Evolutionary conservation across 2,888 invertebrate genomes (phyloP).

Genomic region (Congeria kusceri): DNA sequence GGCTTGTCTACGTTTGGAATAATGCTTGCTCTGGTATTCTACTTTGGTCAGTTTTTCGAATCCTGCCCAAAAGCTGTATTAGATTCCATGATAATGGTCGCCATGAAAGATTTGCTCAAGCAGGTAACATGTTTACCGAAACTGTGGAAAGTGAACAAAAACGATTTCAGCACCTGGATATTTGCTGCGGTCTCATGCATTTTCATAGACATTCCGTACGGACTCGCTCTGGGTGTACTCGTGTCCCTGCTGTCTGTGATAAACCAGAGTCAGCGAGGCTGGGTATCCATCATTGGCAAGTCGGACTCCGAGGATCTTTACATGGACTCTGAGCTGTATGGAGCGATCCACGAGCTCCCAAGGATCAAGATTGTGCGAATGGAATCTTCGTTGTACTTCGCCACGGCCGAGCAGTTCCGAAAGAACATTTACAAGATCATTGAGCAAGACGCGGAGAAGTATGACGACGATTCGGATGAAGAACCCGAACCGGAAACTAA

Average conservation of each 20-base stretch:
- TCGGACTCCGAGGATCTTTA: constrained; percentile 69
- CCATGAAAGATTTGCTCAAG: constrained; percentile 86
- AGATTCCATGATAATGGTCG: constrained; percentile 85
- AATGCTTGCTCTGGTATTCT: constrained; percentile 76
- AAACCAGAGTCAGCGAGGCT: constrained; percentile 77
- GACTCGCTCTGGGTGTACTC: constrained; percentile 77
- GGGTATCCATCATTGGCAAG: constrained; percentile 72
- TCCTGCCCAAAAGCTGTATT: constrained; percentile 81
- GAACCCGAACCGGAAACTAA: constrained; percentile 6
- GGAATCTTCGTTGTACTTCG: constrained; percentile 82
- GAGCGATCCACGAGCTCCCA: constrained; percentile 71
- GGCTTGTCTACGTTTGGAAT: constrained; percentile 74
- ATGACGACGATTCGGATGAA: constrained; percentile 12
- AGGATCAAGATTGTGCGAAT: constrained; percentile 81
- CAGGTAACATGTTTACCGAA: constrained; percentile 89
- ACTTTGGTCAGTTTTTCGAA: constrained; percentile 77
- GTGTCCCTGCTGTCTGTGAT: constrained; percentile 76
- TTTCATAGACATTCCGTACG: constrained; percentile 80
- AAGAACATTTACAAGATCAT: constrained; percentile 75
- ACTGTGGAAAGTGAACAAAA: constrained; percentile 91
- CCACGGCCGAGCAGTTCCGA: constrained; percentile 81
- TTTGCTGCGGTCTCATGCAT: constrained; percentile 64
- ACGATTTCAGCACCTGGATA: constrained; percentile 89
- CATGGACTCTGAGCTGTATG: constrained; percentile 69
- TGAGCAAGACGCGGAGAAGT: constrained; percentile 52